A percentile compares a stretch with the other conserved stretches of the same genome.
Conservation (phyloP, 2,113 vertebrate species). For the Cardinalis cardinalis region DNA sequence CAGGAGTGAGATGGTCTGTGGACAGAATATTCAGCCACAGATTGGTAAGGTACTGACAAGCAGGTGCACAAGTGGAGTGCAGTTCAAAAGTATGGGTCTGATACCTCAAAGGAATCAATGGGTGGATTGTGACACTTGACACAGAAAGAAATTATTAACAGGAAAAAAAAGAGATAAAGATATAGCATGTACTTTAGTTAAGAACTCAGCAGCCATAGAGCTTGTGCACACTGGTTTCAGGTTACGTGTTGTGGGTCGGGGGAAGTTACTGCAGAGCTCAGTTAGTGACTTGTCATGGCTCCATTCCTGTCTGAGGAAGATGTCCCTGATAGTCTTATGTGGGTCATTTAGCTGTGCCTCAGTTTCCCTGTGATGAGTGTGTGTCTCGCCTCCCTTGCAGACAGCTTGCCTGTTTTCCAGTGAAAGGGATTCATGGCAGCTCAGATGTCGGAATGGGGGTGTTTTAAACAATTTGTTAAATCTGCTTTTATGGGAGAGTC, state of each 20-base stretch:
- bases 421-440: neutral
- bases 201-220: neutral
- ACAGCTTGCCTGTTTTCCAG: neutral
- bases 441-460: neutral
- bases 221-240: neutral
- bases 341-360: neutral
- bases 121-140: neutral
- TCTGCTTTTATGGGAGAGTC: neutral
- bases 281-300: neutral
- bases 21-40: neutral
- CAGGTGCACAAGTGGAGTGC: neutral
- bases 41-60: neutral
- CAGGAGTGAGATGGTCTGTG: rapidly evolving
- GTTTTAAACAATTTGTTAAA: neutral
- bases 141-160: neutral
- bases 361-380: neutral
- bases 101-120: neutral
- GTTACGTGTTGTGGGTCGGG: neutral
- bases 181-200: neutral
- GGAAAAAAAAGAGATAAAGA: neutral
- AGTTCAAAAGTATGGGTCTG: neutral
- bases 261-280: neutral
- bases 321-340: neutral
- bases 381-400: neutral
- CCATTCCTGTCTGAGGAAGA: neutral